phyloP scores from a whole-genome alignment of 2,888 invertebrate species.

The Cremastinae sp. region DNA sequence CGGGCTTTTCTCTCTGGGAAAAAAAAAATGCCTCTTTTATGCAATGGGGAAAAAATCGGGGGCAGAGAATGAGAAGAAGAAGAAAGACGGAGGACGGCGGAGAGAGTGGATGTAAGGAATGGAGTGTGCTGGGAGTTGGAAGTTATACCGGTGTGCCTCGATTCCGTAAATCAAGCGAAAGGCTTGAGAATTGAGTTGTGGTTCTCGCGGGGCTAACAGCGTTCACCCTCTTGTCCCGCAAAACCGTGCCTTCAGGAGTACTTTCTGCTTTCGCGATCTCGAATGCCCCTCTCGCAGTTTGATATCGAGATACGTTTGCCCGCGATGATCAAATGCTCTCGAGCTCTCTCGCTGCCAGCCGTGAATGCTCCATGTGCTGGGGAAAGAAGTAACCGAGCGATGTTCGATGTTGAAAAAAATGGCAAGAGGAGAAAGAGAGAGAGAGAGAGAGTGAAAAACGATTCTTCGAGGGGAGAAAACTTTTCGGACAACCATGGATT shows the following conservation, averaged over 20 bases:
- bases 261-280: conserved; percentile 43
- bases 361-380: background rate
- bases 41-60: background rate
- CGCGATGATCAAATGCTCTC: conserved; percentile 37
- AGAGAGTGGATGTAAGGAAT: conserved; percentile 14
- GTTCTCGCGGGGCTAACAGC: conserved; percentile 68
- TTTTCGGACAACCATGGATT: too few species aligned
- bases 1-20: background rate
- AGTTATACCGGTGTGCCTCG: conserved; percentile 58
- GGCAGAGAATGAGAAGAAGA: conserved; percentile 7
- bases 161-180: conserved; percentile 74
- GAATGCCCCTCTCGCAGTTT: conserved; percentile 21
- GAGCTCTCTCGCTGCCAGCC: conserved; percentile 19
- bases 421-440: conserved; percentile 1
- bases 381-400: background rate
- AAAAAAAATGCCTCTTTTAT: conserved; percentile 5
- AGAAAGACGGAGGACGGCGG: conserved; percentile 24
- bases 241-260: conserved; percentile 55
- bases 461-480: too few species aligned
- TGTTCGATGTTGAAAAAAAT: background rate
- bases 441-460: conserved; percentile 6
- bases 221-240: conserved; percentile 43
- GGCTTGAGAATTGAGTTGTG: conserved; percentile 74
- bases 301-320: conserved; percentile 1
- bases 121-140: conserved; percentile 48